Evolutionary conservation across 2,113 vertebrate genomes (phyloP).

Genomic region (Paratilapia polleni): DNA sequence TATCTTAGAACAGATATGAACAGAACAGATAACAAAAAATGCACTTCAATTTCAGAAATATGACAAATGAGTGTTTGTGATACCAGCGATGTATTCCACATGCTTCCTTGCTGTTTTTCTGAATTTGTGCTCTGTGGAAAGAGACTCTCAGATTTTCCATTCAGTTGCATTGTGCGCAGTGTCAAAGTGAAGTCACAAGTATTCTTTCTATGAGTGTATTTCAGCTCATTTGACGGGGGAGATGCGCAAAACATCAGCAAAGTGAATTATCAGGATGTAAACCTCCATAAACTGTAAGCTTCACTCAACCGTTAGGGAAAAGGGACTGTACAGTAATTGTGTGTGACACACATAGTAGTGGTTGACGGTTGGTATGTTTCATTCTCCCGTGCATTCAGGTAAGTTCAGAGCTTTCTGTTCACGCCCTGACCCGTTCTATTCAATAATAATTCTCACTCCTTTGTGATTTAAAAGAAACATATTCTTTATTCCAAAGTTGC

Average conservation of each 20-base stretch:
- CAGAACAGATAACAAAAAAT: neutral
- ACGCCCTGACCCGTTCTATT: neutral
- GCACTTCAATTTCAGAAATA: neutral
- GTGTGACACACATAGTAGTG: conserved; percentile 37
- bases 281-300: neutral
- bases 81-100: neutral
- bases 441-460: neutral
- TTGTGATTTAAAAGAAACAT: conserved; percentile 23
- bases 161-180: neutral
- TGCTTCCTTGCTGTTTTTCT: neutral
- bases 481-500: conserved; percentile 41
- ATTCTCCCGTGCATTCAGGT: neutral
- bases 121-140: neutral
- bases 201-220: neutral
- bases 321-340: neutral
- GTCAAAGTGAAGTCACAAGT: neutral
- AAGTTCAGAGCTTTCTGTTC: neutral
- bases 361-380: conserved; percentile 7
- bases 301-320: neutral
- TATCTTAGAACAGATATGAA: neutral
- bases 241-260: neutral
- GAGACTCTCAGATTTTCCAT: too few relatives aligned
- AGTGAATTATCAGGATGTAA: neutral
- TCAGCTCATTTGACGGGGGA: neutral
- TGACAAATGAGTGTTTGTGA: neutral